phyloP scores from a whole-genome alignment of 2,113 vertebrate genomes.

The Chroicocephalus ridibundus region DNA sequence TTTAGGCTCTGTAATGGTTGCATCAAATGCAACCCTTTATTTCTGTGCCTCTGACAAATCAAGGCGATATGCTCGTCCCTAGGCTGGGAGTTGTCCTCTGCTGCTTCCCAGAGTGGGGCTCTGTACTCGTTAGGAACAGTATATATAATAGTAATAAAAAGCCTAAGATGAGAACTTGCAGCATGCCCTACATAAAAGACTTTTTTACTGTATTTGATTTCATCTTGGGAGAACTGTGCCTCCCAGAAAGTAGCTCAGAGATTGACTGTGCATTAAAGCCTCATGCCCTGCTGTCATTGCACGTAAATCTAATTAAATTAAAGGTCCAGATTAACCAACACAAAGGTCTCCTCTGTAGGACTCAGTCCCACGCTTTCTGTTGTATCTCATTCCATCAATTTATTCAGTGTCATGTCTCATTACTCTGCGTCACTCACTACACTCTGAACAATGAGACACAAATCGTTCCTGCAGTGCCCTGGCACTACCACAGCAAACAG shows the following conservation, averaged over 20 bases:
- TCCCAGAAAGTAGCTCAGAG: slow-evolving; percentile 11
- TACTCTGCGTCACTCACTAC: slow-evolving; percentile 37
- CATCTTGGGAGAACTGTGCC: background rate
- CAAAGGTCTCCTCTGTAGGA: slow-evolving; percentile 39
- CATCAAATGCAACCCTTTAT: background rate
- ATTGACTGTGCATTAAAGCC: slow-evolving; percentile 6
- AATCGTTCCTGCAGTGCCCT: background rate
- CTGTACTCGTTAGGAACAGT: background rate
- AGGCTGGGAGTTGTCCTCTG: background rate
- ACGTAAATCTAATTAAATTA: slow-evolving; percentile 62
- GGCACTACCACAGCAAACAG: slow-evolving; percentile 9
- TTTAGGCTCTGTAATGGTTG: background rate
- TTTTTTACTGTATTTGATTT: background rate
- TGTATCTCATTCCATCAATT: slow-evolving; percentile 60
- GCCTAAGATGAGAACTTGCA: background rate
- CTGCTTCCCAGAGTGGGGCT: background rate
- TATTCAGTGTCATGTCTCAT: slow-evolving; percentile 56
- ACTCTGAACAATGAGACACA: background rate
- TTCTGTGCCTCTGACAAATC: background rate
- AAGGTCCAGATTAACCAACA: slow-evolving; percentile 41
- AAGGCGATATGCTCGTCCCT: background rate
- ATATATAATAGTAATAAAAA: background rate
- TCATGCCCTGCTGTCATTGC: slow-evolving; percentile 33
- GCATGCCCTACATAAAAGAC: background rate
- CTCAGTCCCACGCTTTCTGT: slow-evolving; percentile 25